Base-by-base conservation (phyloP, 2,888 invertebrate species). In the Volucella zonaria region DNA sequence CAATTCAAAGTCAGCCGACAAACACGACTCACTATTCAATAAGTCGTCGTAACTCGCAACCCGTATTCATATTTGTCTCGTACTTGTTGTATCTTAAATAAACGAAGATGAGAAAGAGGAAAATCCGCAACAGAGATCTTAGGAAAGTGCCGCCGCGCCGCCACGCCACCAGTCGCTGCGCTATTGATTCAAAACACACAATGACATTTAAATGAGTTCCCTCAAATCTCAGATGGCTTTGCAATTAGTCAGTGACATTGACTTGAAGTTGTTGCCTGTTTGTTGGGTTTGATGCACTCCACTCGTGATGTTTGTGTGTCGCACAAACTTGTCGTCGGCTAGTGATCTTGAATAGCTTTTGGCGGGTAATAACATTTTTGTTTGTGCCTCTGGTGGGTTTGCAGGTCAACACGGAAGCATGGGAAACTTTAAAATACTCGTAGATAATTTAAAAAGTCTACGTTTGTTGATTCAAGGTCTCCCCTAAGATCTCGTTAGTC, bases 181-280 rank as follows among this genome's bases (percentile, higher is more conserved):
- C 31, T 31, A 31, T 31, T 31, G 31, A 31, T 31, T 31, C 31
- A 4, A 4, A 31, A 67, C 66, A 52, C 38, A 61, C 40, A 49
- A 40, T 47, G 68, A 70, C 58, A 58, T 79, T 73, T 74, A 78
- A 81, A 76, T 81, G 38, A 38, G 49, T 74, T 82, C 54, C 74
- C 66, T 61, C 23, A 51, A 23, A 68, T 67, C 40, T 67, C 43
- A 54, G 59, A 74, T 75, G 18, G 42, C 49, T 78, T 64, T 70
- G 73, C 66, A 74, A 52, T 70, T 75, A 70, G 75, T 75, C 75
- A 54, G 61, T 76, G 80, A 71, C 80, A 80, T 82, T 80, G 79
- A 47, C 31, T 15, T 45, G 11, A 51, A 61, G 67, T 56, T 56
- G 54, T 61, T 31, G 31, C 15, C 47, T 43, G 52, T 62, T 77